Conservation (phyloP, 2,113 vertebrate species). For the Rhagologus leucostigma region DNA sequence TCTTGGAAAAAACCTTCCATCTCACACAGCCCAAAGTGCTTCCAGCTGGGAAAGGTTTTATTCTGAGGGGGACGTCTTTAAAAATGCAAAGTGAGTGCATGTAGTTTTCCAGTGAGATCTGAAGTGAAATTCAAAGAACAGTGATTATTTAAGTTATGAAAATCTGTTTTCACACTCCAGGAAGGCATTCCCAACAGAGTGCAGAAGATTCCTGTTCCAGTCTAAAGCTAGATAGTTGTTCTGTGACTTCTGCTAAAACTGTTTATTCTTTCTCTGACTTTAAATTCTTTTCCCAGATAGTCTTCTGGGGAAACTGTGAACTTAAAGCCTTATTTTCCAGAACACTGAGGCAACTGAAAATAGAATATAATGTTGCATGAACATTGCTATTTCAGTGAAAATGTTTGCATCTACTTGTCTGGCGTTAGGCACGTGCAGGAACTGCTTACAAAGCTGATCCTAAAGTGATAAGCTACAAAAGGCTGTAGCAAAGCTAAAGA, state of each 20-base stretch:
- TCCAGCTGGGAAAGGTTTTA: not conserved
- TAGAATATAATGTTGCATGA: not conserved
- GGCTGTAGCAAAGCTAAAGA: not conserved
- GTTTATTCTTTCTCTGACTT: not conserved
- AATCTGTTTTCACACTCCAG: not conserved
- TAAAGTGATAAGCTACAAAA: not conserved
- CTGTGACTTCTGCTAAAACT: not conserved
- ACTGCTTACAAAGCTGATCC: not conserved
- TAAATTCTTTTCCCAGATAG: not conserved
- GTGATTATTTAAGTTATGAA: not conserved
- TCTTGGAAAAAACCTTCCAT: not conserved
- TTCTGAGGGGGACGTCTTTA: not conserved
- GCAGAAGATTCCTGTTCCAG: not conserved
- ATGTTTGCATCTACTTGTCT: fast-evolving
- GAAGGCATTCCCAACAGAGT: not conserved
- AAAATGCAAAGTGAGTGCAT: not conserved
- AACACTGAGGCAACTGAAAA: not conserved
- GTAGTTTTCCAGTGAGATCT: not conserved
- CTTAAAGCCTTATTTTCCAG: not conserved
- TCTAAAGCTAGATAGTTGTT: not conserved
- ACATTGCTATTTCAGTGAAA: not conserved
- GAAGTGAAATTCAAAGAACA: not conserved
- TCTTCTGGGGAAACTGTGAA: not conserved
- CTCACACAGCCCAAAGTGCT: not conserved
- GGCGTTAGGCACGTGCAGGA: fast-evolving